Evolutionary conservation across 2,113 vertebrate species (phyloP).

Genomic region (Bambusicola thoracicus): DNA sequence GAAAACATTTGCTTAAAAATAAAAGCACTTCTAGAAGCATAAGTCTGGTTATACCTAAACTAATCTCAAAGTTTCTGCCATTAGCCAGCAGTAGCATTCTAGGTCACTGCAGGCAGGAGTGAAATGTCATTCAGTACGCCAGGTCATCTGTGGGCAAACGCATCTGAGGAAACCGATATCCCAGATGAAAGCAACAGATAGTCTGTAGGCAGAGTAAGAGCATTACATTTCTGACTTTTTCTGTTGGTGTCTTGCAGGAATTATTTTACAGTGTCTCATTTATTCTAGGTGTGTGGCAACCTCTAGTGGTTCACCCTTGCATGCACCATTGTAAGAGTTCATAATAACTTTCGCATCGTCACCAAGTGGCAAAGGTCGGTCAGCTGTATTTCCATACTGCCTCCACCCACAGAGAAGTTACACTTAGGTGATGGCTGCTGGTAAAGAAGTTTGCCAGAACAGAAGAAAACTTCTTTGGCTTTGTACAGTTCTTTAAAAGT

Average conservation of each 20-base stretch:
- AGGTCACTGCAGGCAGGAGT: background rate
- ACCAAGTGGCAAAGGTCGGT: background rate
- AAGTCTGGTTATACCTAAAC: background rate
- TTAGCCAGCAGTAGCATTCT: background rate
- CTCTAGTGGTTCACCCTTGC: background rate
- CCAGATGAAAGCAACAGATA: background rate
- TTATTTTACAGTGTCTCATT: background rate
- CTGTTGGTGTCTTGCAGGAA: background rate
- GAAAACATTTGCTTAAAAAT: background rate
- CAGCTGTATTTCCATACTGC: background rate
- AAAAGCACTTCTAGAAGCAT: background rate
- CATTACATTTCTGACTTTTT: background rate
- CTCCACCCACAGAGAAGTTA: background rate
- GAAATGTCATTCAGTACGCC: background rate
- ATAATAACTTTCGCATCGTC: background rate
- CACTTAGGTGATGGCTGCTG: background rate
- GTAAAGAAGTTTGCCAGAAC: background rate
- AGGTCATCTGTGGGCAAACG: background rate
- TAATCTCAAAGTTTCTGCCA: background rate
- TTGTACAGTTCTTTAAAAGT: background rate
- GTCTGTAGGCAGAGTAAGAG: background rate
- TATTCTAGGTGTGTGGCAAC: background rate
- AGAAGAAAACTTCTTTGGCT: background rate
- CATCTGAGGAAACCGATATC: background rate
- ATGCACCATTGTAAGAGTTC: background rate